Evolutionary conservation across 2,113 vertebrate genomes (phyloP).

Genomic region (Podocnemis expansa): DNA sequence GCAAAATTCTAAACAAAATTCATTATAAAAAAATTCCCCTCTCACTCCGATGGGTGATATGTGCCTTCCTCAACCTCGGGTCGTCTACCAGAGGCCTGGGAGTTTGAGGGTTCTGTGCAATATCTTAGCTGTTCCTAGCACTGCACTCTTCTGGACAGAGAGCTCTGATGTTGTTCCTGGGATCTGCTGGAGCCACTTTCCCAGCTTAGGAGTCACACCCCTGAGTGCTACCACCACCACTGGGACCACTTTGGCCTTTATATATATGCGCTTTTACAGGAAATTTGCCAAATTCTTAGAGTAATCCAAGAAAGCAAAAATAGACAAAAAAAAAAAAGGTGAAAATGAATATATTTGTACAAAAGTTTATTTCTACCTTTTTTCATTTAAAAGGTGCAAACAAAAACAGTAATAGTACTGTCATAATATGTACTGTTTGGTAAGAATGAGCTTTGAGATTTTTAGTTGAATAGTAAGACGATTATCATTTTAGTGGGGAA

Average conservation of each 20-base stretch:
- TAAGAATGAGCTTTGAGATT: neutral
- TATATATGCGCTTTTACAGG: too few relatives aligned
- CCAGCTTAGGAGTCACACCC: too few relatives aligned
- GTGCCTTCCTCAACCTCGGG: too few relatives aligned
- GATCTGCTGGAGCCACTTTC: too few relatives aligned
- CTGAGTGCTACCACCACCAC: too few relatives aligned
- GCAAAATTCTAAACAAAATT: neutral
- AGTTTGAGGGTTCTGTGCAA: too few relatives aligned
- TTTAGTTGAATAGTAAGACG: neutral
- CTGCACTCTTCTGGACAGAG: too few relatives aligned
- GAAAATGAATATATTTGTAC: neutral
- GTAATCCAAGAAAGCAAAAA: neutral
- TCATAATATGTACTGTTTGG: neutral
- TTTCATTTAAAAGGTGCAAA: neutral
- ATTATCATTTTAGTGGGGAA: neutral
- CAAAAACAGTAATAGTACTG: neutral
- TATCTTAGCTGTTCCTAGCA: too few relatives aligned
- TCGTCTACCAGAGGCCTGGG: too few relatives aligned
- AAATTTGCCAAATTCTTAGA: neutral
- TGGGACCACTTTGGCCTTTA: too few relatives aligned
- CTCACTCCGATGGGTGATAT: too few relatives aligned
- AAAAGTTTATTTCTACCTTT: neutral
- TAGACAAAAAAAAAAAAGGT: neutral
- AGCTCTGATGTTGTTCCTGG: too few relatives aligned
- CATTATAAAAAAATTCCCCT: neutral